Conservation (phyloP, 1,140 invertebrate species). For the Calephelis nemesis region DNA sequence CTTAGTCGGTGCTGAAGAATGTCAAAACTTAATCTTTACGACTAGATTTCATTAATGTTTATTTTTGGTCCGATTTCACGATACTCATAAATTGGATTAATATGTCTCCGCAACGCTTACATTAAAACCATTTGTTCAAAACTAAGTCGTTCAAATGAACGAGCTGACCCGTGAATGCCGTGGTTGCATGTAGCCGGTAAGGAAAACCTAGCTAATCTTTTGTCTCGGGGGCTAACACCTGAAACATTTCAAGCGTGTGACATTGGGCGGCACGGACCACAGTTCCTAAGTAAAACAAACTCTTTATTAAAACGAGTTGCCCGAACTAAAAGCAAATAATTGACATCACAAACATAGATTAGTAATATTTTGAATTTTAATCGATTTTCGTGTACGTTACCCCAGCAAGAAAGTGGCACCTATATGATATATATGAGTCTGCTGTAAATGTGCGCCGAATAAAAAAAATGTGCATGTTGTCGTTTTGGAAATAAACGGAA, state of each 20-base stretch:
- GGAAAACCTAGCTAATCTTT: slow-evolving; percentile 33
- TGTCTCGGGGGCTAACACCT: slow-evolving; percentile 25
- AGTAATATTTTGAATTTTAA: slow-evolving; percentile 23
- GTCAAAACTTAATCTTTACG: not conserved
- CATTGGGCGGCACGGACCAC: slow-evolving; percentile 14
- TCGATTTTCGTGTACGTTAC: too few relatives aligned
- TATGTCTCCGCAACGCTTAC: slow-evolving; percentile 21
- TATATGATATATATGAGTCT: too few relatives aligned
- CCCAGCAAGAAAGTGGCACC: too few relatives aligned
- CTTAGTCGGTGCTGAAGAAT: slow-evolving; percentile 21
- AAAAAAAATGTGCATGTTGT: too few relatives aligned
- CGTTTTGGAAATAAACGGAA: too few relatives aligned
- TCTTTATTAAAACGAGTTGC: not conserved
- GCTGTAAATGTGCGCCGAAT: too few relatives aligned
- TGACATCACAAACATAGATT: not conserved
- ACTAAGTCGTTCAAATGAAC: slow-evolving; percentile 14
- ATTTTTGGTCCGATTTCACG: slow-evolving; percentile 26
- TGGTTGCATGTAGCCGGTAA: slow-evolving; percentile 35
- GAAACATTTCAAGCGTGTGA: slow-evolving; percentile 25
- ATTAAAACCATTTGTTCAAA: slow-evolving; percentile 30
- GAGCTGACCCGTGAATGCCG: not conserved
- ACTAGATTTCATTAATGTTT: slow-evolving; percentile 6
- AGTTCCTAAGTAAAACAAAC: not conserved
- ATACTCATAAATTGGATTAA: slow-evolving; percentile 26
- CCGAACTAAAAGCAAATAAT: not conserved